Conservation (phyloP, 2,888 invertebrate genomes). For the Neocrepidodera transversa region DNA sequence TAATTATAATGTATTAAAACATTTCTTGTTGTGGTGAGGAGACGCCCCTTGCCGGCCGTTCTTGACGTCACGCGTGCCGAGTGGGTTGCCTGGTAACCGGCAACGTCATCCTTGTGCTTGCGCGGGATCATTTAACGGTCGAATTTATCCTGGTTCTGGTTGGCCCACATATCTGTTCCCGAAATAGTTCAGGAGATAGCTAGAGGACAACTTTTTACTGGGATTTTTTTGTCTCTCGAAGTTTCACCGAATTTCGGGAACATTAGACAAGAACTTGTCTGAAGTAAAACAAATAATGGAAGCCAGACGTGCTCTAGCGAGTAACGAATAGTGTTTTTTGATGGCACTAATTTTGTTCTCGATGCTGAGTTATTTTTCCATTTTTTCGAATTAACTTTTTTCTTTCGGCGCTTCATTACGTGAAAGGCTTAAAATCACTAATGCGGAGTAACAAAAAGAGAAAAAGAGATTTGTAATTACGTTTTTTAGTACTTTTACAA, state of each 20-base stretch:
- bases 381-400: constrained; percentile 7
- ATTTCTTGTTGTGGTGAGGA: constrained; percentile 9
- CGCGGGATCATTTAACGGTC: constrained; percentile 44
- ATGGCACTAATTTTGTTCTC: constrained; percentile 5
- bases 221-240: constrained; percentile 3
- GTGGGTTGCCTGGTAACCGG: constrained; percentile 43
- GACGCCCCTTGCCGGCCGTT: constrained; percentile 39
- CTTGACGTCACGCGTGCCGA: constrained; percentile 44
- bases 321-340: constrained; percentile 20
- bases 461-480: neutral
- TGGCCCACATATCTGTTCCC: constrained; percentile 33
- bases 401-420: neutral
- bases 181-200: constrained; percentile 32
- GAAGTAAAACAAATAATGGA: constrained; percentile 26
- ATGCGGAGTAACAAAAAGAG: neutral
- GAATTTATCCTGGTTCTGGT: constrained; percentile 41
- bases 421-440: too few species aligned
- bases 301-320: constrained; percentile 17
- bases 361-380: constrained; percentile 12
- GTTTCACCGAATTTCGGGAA: constrained; percentile 25
- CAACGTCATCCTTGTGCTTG: constrained; percentile 43
- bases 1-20: too few species aligned
- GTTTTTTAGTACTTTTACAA: neutral
- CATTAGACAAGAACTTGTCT: constrained; percentile 19
- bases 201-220: constrained; percentile 11